Conservation (phyloP, 92 coral and sea anemone genomes). For the Bergia sp. region DNA sequence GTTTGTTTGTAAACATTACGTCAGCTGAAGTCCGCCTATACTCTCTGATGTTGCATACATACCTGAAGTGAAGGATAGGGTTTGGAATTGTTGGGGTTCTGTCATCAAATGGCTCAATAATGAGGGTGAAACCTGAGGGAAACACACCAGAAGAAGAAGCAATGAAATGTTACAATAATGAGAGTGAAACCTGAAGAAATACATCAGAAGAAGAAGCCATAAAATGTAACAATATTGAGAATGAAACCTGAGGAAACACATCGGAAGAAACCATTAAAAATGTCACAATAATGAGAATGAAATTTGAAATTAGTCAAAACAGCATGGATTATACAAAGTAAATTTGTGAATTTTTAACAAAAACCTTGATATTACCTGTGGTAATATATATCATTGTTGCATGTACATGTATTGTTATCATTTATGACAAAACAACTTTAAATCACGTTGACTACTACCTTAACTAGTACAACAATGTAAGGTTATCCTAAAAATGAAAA, state of each 20-base stretch:
- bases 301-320: background rate
- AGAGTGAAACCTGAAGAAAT: conserved; percentile 74
- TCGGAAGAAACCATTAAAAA: background rate
- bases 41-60: background rate
- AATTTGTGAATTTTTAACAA: background rate
- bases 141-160: background rate
- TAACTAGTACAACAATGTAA: background rate
- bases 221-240: background rate
- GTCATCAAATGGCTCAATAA: conserved; percentile 98
- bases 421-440: too few species aligned
- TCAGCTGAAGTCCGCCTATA: too few species aligned
- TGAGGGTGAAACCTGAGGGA: conserved; percentile 77
- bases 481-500: background rate
- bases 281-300: background rate
- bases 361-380: background rate
- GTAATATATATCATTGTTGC: background rate
- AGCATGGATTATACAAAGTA: background rate
- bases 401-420: too few species aligned
- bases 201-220: background rate
- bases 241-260: too few species aligned
- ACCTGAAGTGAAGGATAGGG: conserved; percentile 97
- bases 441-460: background rate
- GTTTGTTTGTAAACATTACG: too few species aligned
- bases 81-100: conserved; percentile 99
- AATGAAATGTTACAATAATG: conserved; percentile 60